These are phyloP conservation scores for Notodonta dromedarius DNA, from an alignment of 2,888 invertebrate genomes.

Conservation along the genomic window DNA sequence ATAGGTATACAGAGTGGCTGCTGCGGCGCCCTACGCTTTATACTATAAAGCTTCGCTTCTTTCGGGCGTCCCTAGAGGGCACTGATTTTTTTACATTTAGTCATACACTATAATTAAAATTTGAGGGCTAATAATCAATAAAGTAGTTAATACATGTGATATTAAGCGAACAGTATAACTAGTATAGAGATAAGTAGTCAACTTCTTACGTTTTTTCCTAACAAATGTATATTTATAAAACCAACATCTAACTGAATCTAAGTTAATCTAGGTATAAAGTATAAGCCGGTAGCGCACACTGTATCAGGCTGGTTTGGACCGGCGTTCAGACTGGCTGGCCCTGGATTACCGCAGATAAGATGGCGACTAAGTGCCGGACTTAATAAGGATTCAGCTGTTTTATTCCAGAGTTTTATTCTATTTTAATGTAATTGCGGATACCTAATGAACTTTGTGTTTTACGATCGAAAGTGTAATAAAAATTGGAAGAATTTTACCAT, in stretches of 20 bases:
- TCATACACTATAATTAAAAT: no score
- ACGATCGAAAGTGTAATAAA: neutral
- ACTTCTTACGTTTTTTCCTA: neutral
- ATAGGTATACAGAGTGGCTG: no score
- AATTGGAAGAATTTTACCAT: no score
- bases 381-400: slow-evolving; percentile 41
- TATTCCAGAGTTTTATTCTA: slow-evolving; percentile 35
- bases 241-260: slow-evolving; percentile 34
- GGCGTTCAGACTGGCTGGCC: slow-evolving; percentile 33
- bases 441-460: slow-evolving; percentile 10
- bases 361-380: slow-evolving; percentile 40
- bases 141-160: no score
- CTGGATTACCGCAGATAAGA: slow-evolving; percentile 50
- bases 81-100: no score
- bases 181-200: slow-evolving; percentile 8
- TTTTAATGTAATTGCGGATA: slow-evolving; percentile 38
- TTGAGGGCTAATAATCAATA: no score
- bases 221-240: slow-evolving; percentile 18
- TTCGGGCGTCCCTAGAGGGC: no score
- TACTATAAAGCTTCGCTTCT: no score
- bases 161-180: no score
- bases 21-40: no score
- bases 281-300: slow-evolving; percentile 25
- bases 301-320: slow-evolving; percentile 45
- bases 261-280: slow-evolving; percentile 35